Conservation (phyloP, 2,888 invertebrate species). For the Xestia xanthographa region DNA sequence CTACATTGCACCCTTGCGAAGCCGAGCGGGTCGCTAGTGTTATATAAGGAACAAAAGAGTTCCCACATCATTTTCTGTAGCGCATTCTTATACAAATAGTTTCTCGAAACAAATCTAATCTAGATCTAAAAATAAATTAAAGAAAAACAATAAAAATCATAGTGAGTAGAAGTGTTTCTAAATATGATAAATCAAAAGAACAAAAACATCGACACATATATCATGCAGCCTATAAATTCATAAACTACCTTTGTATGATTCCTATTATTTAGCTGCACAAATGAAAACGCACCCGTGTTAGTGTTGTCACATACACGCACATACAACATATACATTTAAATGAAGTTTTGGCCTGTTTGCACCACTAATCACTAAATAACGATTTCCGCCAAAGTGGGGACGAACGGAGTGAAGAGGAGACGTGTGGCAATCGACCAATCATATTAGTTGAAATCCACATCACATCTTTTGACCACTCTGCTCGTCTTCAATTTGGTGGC, state of each 20-base stretch:
- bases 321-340: slow-evolving; percentile 51
- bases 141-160: slow-evolving; percentile 41
- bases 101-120: slow-evolving; percentile 39
- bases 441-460: background rate
- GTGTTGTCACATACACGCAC: slow-evolving; percentile 72
- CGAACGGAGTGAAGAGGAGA: background rate
- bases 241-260: slow-evolving; percentile 90
- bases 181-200: slow-evolving; percentile 46
- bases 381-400: background rate
- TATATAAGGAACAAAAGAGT: background rate
- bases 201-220: slow-evolving; percentile 48
- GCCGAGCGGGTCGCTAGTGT: too few species aligned
- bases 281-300: slow-evolving; percentile 88
- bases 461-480: background rate
- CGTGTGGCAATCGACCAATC: background rate
- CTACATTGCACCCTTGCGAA: too few species aligned
- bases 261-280: slow-evolving; percentile 91
- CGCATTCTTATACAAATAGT: slow-evolving; percentile 9
- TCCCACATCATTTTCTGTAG: background rate
- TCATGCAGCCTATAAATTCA: slow-evolving; percentile 77
- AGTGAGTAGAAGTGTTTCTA: slow-evolving; percentile 60
- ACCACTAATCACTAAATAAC: slow-evolving; percentile 7
- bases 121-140: slow-evolving; percentile 24
- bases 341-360: slow-evolving; percentile 18
- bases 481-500: background rate